Percentiles rank a stretch among this genome's conserved stretches.
phyloP scores from a whole-genome alignment of 2,113 vertebrate species.

The Mystacornis crossleyi region DNA sequence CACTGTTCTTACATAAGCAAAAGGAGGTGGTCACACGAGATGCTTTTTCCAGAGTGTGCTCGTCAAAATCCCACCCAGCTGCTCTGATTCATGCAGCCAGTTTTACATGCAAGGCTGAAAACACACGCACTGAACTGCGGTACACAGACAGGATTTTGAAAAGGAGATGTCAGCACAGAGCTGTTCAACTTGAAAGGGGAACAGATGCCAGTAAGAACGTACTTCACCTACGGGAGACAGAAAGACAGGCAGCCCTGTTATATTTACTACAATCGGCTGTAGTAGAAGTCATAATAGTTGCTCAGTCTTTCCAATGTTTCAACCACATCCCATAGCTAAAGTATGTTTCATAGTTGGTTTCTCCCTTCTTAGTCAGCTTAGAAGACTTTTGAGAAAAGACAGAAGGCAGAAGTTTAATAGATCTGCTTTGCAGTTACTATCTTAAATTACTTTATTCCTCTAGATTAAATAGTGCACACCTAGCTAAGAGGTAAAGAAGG shows the following conservation, averaged over 20 bases:
- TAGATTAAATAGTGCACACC: not conserved
- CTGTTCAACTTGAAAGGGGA: not conserved
- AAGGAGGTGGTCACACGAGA: constrained; percentile 39
- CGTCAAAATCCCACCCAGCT: constrained; percentile 44
- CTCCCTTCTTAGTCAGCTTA: not conserved
- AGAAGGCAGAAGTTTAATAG: not conserved
- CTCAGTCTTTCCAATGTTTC: not conserved
- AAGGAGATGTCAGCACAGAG: not conserved
- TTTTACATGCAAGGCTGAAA: not conserved
- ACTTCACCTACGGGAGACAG: not conserved
- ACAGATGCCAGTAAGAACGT: not conserved
- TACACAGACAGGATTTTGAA: not conserved
- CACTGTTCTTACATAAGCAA: constrained; percentile 46
- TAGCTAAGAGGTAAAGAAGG: not conserved
- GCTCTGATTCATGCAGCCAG: constrained; percentile 41
- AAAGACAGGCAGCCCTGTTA: not conserved
- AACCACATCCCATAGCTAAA: not conserved
- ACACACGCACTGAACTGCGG: not conserved
- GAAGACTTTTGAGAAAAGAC: not conserved
- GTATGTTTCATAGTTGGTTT: not conserved
- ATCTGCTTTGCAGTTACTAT: not conserved
- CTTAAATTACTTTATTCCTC: not conserved
- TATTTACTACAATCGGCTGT: not conserved
- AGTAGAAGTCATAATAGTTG: not conserved
- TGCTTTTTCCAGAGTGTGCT: constrained; percentile 19